phyloP scores from a whole-genome alignment of 2,113 vertebrate species.

The Tenebrosternarchus preto region DNA sequence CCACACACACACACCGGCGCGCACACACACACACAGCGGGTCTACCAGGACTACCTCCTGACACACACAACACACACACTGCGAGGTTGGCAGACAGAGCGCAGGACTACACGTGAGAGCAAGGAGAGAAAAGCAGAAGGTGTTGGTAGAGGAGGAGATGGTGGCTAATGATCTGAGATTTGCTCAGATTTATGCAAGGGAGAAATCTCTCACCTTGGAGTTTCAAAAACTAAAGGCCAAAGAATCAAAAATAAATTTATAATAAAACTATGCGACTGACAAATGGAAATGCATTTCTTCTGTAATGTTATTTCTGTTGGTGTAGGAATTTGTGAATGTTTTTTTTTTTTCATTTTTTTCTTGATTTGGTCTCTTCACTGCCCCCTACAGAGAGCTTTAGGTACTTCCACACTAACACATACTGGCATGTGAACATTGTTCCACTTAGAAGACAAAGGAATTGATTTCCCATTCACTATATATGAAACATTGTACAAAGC shows the following conservation, averaged over 20 bases:
- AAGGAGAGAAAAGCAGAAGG: not conserved
- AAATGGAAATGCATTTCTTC: not conserved
- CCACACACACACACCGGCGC: slow-evolving; percentile 32
- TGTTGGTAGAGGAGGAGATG: not conserved
- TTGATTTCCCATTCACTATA: not conserved
- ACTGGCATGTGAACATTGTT: not conserved
- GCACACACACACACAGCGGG: slow-evolving; percentile 35
- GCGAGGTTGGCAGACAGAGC: slow-evolving; percentile 38
- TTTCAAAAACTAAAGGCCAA: not conserved
- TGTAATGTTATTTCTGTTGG: not conserved
- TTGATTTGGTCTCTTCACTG: slow-evolving; percentile 36
- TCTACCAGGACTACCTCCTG: slow-evolving; percentile 45
- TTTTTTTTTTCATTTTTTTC: not conserved
- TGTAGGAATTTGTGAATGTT: not conserved
- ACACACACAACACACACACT: slow-evolving; percentile 44
- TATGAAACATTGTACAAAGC: not conserved
- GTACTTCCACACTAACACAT: not conserved
- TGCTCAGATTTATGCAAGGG: not conserved
- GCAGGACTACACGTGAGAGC: slow-evolving; percentile 18
- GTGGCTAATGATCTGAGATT: not conserved
- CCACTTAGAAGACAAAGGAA: not conserved
- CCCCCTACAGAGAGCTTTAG: slow-evolving; percentile 43
- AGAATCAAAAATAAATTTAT: not conserved
- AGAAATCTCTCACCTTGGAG: not conserved
- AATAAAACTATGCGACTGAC: not conserved